phyloP scores from a whole-genome alignment of 1,140 invertebrate species.

The Aphelinus certus region DNA sequence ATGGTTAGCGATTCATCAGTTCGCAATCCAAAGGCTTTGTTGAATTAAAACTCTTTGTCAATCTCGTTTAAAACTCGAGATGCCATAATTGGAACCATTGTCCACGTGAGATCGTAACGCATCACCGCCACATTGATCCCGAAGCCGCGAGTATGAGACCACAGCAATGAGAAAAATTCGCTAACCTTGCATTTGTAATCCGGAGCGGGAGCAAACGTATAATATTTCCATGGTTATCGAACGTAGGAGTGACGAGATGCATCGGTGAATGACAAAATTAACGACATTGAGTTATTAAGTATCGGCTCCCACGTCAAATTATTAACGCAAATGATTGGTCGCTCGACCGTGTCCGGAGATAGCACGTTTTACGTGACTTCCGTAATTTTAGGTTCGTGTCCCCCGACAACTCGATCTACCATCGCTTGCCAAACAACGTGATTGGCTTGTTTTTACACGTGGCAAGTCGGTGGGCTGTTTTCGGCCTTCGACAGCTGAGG shows the following conservation, averaged over 20 bases:
- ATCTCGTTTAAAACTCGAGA: too few species aligned
- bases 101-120: background rate
- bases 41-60: too few species aligned
- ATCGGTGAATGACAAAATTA: background rate
- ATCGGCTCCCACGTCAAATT: conserved; percentile 5
- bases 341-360: background rate
- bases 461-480: too few species aligned
- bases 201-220: background rate
- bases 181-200: background rate
- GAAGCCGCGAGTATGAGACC: background rate
- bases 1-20: too few species aligned
- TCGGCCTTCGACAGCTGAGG: too few species aligned
- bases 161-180: conserved; percentile 6
- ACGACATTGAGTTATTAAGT: conserved; percentile 14
- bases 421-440: too few species aligned
- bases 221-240: conserved; percentile 2
- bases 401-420: too few species aligned
- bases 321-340: conserved; percentile 12
- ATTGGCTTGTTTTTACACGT: too few species aligned
- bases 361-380: background rate
- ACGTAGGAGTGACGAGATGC: background rate
- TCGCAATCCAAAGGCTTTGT: too few species aligned
- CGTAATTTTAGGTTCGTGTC: background rate
- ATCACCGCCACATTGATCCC: background rate
- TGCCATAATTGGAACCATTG: too few species aligned